Evolutionary conservation across 2,797 vertebrate species (phyloP), one percentile per base, ranked within the genome.

Genomic region (Anniella stebbinsi): DNA sequence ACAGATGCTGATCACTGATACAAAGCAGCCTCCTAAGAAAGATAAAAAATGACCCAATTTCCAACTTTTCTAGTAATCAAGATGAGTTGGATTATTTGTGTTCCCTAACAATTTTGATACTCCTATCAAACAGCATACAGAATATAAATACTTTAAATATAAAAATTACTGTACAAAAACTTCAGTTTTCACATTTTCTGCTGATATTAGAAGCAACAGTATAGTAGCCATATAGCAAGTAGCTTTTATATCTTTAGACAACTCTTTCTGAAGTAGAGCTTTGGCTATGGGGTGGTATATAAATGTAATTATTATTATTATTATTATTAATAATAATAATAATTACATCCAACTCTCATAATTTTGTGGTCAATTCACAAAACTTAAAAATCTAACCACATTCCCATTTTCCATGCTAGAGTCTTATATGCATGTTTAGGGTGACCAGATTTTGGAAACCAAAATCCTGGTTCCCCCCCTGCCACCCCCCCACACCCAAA

Each of bases 351-450:
- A 89, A 70, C 30, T 67, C 81, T 0, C 2, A 33, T 10, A 0
- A 0, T 72, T 81, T 87, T 82, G 82, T 6, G 63, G 73, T 92
- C 92, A 92, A 92, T 86, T 91, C 69, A 80, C 54, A 88, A 88
- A 94, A 72, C 85, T 94, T 94, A 77, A 92, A 89, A 95, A 92
- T 90, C 88, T 87, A 93, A 91, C 51, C 70, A 86, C 80, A 81
- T 66, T 60, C 82, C 88, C 89, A 67, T 87, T 95, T 95, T 88
- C 77, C 18, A 23, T 11, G 3, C 57, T 80, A 90, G 84, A 48
- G 66, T 84, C 80, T 91, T 85, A 45, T 45, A 45, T 45, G 45
- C 45, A 92, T 94, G 91, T 92, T 94, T n/a, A n/a, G n/a, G n/a
- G n/a, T n/a, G n/a, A n/a, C n/a, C n/a, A n/a, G n/a, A n/a, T n/a